phyloP scores from a whole-genome alignment of 2,888 invertebrate genomes.

The Acheta domesticus region DNA sequence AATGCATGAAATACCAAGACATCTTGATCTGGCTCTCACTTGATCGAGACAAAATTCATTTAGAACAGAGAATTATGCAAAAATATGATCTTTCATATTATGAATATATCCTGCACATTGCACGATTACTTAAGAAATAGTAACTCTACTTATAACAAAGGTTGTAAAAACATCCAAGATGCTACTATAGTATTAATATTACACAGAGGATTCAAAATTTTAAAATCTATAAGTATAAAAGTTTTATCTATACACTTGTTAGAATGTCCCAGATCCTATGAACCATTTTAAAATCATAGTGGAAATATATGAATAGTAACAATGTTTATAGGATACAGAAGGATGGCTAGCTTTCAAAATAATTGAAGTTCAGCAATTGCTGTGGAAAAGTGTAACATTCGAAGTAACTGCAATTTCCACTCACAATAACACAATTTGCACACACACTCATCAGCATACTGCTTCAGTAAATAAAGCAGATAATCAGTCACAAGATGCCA shows the following conservation, averaged over 20 bases:
- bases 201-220: too few species aligned
- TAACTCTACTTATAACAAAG: neutral
- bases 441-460: neutral
- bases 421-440: neutral
- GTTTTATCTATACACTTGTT: too few species aligned
- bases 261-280: too few species aligned
- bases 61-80: neutral
- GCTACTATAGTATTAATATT: too few species aligned
- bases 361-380: neutral
- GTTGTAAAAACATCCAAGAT: neutral
- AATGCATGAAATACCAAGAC: neutral
- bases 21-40: neutral
- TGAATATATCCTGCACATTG: neutral
- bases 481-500: constrained; percentile 2
- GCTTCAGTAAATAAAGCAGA: neutral
- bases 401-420: neutral
- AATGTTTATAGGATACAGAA: too few species aligned
- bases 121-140: neutral
- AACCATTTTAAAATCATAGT: too few species aligned
- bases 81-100: neutral
- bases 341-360: neutral
- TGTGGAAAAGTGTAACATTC: neutral
- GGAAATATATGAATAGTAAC: too few species aligned
- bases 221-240: too few species aligned
- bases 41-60: neutral